Conservation (phyloP, 2,888 invertebrate species). For the Caenorhabditis virilis region DNA sequence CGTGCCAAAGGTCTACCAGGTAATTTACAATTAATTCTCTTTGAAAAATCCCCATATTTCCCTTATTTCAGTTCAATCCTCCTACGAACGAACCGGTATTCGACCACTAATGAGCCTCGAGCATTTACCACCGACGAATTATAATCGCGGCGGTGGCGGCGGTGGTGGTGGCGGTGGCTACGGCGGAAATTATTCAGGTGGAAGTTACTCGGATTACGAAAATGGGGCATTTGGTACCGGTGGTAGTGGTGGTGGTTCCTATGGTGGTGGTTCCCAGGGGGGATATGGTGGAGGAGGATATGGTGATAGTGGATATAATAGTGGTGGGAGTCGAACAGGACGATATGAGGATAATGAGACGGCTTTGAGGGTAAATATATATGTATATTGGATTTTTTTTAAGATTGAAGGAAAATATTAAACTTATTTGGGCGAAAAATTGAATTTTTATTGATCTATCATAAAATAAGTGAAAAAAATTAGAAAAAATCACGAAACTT, state of each 20-base stretch:
- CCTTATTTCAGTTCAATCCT: conserved; percentile 1
- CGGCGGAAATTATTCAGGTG: neutral
- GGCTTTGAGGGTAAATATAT: too few species aligned
- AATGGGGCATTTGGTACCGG: conserved; percentile 6
- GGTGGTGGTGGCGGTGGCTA: conserved; percentile 5
- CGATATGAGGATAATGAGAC: too few species aligned
- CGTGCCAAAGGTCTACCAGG: conserved; percentile 27
- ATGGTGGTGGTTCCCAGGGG: conserved; percentile 6
- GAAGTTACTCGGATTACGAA: neutral
- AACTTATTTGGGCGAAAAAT: too few species aligned
- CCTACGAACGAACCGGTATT: conserved; percentile 20
- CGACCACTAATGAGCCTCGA: conserved; percentile 23
- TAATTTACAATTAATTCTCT: neutral
- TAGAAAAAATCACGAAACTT: too few species aligned
- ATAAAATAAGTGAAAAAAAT: too few species aligned
- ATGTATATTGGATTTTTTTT: too few species aligned
- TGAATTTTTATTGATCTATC: too few species aligned
- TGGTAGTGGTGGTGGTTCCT: conserved; percentile 6
- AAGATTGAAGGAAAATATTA: too few species aligned
- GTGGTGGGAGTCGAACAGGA: conserved; percentile 5
- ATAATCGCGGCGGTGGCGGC: conserved; percentile 3
- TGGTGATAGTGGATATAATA: conserved; percentile 10
- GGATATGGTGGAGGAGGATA: conserved; percentile 6
- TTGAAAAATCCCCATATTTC: neutral
- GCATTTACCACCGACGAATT: neutral